phyloP scores from a whole-genome alignment of 92 coral and sea anemone genomes.

The Isaurus tuberculatus region DNA sequence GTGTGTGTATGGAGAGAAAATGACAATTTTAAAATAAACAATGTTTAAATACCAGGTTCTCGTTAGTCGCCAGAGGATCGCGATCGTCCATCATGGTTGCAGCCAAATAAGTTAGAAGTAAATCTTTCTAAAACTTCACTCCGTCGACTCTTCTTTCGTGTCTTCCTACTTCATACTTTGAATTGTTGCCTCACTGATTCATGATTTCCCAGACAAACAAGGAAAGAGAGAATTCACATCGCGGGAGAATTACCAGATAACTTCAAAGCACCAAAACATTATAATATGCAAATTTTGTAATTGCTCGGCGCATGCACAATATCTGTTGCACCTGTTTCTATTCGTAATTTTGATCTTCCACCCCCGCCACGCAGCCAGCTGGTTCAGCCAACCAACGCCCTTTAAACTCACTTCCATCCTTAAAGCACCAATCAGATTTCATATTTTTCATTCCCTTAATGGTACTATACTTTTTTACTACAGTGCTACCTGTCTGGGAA shows the following conservation, averaged over 20 bases:
- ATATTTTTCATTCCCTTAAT: not conserved
- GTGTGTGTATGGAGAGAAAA: not conserved
- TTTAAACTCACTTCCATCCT: slow-evolving; percentile 10
- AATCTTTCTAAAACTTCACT: not conserved
- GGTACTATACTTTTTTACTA: not conserved
- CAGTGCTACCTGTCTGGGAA: not conserved
- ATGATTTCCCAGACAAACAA: not conserved
- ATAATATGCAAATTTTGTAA: slow-evolving; percentile 43
- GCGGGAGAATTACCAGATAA: slow-evolving; percentile 25
- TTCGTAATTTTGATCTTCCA: slow-evolving; percentile 24
- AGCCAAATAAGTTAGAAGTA: not conserved
- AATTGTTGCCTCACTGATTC: not conserved
- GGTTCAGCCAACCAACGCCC: slow-evolving; percentile 40
- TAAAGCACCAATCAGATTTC: slow-evolving; percentile 6
- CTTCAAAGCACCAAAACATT: slow-evolving; percentile 41
- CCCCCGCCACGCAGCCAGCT: slow-evolving; percentile 41
- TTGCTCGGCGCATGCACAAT: slow-evolving; percentile 29
- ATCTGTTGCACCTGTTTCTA: slow-evolving; percentile 30
- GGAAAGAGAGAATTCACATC: slow-evolving; percentile 37
- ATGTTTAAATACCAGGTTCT: slow-evolving; percentile 84
- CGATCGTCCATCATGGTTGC: slow-evolving; percentile 84
- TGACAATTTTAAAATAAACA: slow-evolving; percentile 12
- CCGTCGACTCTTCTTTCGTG: not conserved
- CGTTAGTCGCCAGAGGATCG: slow-evolving; percentile 87
- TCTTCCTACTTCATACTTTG: not conserved